Conservation (phyloP, 2,113 vertebrate genomes). For the Glaucomys volans region DNA sequence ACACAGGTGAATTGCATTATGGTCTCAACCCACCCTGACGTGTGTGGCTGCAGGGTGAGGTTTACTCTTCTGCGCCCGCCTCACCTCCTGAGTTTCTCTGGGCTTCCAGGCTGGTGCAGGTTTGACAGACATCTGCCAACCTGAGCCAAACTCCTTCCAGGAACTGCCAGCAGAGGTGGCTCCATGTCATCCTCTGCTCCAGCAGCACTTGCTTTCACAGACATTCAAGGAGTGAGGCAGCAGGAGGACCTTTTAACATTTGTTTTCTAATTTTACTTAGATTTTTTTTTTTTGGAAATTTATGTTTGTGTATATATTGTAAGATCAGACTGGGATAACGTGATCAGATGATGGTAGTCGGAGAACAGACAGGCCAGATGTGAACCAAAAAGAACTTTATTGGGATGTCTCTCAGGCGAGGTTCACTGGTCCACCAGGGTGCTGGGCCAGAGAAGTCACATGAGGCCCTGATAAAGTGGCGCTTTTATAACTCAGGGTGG, state of each 20-base stretch:
- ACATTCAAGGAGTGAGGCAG: background rate
- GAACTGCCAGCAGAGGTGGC: background rate
- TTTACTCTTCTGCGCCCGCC: background rate
- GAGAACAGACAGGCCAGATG: too few species aligned
- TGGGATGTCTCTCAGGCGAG: too few species aligned
- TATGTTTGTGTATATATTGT: background rate
- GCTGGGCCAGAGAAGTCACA: too few species aligned
- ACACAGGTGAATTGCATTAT: accelerated
- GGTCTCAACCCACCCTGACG: background rate
- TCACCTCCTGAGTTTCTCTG: background rate
- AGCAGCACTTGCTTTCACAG: background rate
- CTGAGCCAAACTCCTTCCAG: too few species aligned
- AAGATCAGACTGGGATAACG: too few species aligned
- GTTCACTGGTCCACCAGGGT: too few species aligned
- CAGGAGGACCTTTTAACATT: background rate
- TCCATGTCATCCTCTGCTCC: accelerated
- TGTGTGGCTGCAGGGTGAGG: accelerated
- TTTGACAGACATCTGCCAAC: too few species aligned
- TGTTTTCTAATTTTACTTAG: background rate
- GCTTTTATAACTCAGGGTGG: too few species aligned
- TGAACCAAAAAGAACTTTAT: too few species aligned
- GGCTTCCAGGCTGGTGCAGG: background rate
- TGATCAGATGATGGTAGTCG: too few species aligned
- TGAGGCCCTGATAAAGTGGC: too few species aligned
- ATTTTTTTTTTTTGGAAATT: background rate